A percentile compares a stretch with the other conserved stretches of the same genome.
Evolutionary conservation across 2,797 vertebrate genomes (phyloP).

Genomic region (Sebastes aleutianus): DNA sequence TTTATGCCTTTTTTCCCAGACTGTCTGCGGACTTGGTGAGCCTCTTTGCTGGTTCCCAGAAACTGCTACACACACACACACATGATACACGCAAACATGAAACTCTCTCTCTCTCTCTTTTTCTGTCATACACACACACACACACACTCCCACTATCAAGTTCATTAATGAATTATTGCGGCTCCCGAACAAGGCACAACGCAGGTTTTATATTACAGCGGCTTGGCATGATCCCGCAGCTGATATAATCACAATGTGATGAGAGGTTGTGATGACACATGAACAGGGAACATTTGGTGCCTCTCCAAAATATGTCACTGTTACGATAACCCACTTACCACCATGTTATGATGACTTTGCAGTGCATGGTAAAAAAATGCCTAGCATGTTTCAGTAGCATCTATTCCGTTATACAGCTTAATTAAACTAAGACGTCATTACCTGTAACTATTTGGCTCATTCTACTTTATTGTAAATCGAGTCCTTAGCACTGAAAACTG

Average conservation of each 20-base stretch:
- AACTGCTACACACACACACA: neutral
- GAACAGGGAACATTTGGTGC: conserved; percentile 69
- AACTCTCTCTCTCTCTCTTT: neutral
- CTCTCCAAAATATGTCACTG: conserved; percentile 69
- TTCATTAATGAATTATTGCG: conserved; percentile 69
- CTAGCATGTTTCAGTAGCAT: conserved; percentile 9
- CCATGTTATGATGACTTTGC: conserved; percentile 50
- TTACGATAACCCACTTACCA: conserved; percentile 66
- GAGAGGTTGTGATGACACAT: conserved; percentile 74
- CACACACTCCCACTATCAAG: conserved; percentile 23
- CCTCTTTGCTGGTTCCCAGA: conserved; percentile 45
- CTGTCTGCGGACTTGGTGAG: conserved; percentile 41
- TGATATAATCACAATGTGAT: conserved; percentile 72
- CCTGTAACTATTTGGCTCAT: neutral
- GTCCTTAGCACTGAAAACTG: neutral
- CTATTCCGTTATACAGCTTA: neutral
- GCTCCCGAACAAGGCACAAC: conserved; percentile 55
- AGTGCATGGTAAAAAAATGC: conserved; percentile 8
- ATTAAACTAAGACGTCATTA: neutral
- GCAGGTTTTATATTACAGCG: conserved; percentile 61
- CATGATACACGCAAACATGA: neutral
- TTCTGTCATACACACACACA: neutral
- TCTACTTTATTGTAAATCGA: neutral
- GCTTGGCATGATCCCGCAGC: conserved; percentile 62
- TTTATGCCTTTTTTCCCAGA: conserved; percentile 45